Conservation (phyloP, 2,888 invertebrate genomes). For the Eristalis arbustorum region DNA sequence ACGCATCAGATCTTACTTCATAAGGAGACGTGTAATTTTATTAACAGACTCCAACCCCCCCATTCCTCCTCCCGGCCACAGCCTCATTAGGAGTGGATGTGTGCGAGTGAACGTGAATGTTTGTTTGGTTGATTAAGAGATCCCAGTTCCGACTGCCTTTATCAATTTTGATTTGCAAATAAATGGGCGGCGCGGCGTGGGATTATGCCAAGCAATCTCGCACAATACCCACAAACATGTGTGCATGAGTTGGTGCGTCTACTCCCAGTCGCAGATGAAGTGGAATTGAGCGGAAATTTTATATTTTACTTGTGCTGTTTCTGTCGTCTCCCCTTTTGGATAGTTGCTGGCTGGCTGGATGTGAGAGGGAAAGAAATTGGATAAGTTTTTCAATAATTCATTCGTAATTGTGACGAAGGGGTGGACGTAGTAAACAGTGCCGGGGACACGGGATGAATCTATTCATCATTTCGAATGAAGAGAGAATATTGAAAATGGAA, state of each 20-base stretch:
- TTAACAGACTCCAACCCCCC: conserved; percentile 14
- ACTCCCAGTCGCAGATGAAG: conserved; percentile 21
- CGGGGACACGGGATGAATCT: neutral
- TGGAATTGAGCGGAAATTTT: conserved; percentile 58
- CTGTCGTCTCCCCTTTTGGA: neutral
- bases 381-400: conserved; percentile 61
- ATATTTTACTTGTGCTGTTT: conserved; percentile 10
- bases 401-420: conserved; percentile 29
- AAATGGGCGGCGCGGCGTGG: neutral
- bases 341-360: neutral
- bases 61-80: neutral
- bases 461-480: conserved; percentile 35
- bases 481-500: conserved; percentile 12
- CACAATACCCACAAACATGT: neutral
- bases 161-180: conserved; percentile 64
- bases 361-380: conserved; percentile 17
- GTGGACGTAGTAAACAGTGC: neutral
- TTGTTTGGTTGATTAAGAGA: conserved; percentile 51
- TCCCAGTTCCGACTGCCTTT: neutral
- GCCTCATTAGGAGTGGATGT: neutral
- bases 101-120: conserved; percentile 8
- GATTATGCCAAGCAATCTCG: neutral
- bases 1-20: conserved; percentile 51
- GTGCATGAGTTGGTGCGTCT: neutral
- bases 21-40: conserved; percentile 60